Conservation (phyloP, 2,113 vertebrate species). For the Hemiprocne comata region DNA sequence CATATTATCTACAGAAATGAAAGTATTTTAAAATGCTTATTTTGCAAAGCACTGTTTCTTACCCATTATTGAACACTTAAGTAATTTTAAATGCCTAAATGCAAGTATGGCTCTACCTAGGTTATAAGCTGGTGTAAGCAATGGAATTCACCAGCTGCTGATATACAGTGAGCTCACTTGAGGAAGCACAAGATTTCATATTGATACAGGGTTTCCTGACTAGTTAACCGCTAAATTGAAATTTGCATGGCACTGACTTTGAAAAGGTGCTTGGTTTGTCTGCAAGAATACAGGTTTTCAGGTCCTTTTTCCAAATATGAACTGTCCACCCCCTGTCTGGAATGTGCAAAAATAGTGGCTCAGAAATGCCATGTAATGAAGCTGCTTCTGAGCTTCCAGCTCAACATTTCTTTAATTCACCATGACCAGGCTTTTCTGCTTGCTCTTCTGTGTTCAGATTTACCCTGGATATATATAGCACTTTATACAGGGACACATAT, state of each 20-base stretch:
- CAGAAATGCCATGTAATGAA: background rate
- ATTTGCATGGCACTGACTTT: background rate
- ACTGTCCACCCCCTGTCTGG: background rate
- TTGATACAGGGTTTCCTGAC: background rate
- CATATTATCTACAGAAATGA: background rate
- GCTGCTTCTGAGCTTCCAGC: background rate
- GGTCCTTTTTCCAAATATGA: background rate
- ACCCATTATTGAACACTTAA: background rate
- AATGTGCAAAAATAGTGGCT: background rate
- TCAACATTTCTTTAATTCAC: background rate
- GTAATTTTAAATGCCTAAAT: background rate
- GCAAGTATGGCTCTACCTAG: background rate
- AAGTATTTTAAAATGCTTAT: background rate
- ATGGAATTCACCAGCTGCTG: background rate
- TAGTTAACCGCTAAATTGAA: background rate
- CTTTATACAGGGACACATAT: background rate
- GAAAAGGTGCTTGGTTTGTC: background rate
- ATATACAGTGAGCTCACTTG: background rate
- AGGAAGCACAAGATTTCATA: background rate
- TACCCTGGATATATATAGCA: background rate
- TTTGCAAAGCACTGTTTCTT: conserved; percentile 23
- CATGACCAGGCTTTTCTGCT: background rate
- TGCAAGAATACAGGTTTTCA: background rate
- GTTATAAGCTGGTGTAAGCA: background rate
- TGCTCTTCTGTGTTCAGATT: background rate